Percentiles rank a stretch among this genome's conserved stretches.
phyloP scores from a whole-genome alignment of 1,140 invertebrate species.

The Cardiocondyla obscurior region DNA sequence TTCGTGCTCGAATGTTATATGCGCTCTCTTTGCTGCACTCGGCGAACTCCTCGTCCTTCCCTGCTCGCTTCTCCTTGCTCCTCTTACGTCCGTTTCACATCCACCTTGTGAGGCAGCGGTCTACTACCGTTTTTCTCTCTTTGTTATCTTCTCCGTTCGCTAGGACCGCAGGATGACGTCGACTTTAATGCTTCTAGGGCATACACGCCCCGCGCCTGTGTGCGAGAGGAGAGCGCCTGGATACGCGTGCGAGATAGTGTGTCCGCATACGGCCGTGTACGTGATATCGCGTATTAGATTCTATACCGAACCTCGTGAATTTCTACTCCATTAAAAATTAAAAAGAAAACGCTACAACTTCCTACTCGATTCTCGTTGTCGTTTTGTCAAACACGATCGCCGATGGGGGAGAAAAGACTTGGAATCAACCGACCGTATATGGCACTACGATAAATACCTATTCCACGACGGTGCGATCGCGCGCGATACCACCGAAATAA shows the following conservation, averaged over 20 bases:
- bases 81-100: conserved; percentile 65
- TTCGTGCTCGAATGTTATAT: conserved; percentile 61
- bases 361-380: background rate
- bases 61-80: conserved; percentile 35
- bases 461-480: conserved; percentile 5
- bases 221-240: background rate
- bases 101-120: conserved; percentile 72
- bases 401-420: background rate
- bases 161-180: conserved; percentile 74
- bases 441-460: conserved; percentile 7
- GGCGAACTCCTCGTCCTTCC: conserved; percentile 22
- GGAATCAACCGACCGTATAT: background rate
- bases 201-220: conserved; percentile 48
- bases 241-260: conserved; percentile 12
- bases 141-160: conserved; percentile 76
- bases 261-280: conserved; percentile 27
- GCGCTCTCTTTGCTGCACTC: conserved; percentile 46
- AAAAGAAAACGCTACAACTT: background rate
- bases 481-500: background rate
- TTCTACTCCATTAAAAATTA: background rate
- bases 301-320: background rate
- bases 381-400: background rate
- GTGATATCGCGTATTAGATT: background rate
- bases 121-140: conserved; percentile 73
- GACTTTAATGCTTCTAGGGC: conserved; percentile 78